Evolutionary conservation across 2,888 invertebrate species (phyloP).

Genomic region (Troides helena): DNA sequence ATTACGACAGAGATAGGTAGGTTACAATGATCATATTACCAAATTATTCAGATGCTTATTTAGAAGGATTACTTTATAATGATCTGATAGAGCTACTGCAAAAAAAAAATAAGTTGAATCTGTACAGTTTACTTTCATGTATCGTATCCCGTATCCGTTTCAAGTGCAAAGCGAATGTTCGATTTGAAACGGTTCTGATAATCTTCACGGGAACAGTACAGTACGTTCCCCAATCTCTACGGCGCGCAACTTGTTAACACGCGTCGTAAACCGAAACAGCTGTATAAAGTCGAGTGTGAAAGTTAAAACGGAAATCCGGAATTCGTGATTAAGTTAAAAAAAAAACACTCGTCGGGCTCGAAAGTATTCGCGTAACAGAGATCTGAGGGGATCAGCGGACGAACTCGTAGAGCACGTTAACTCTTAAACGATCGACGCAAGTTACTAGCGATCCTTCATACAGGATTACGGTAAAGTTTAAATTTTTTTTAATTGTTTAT

Average conservation of each 20-base stretch:
- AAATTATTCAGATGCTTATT: too few relatives aligned
- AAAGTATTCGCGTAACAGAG: slow-evolving; percentile 64
- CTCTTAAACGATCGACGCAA: slow-evolving; percentile 36
- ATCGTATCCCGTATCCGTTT: too few relatives aligned
- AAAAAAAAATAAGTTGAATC: too few relatives aligned
- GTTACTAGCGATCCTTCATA: slow-evolving; percentile 12
- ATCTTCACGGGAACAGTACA: slow-evolving; percentile 1
- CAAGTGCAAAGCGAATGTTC: neutral
- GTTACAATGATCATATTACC: too few relatives aligned
- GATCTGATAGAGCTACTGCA: too few relatives aligned
- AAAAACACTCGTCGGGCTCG: slow-evolving; percentile 48
- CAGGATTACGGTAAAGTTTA: too few relatives aligned
- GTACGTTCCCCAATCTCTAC: slow-evolving; percentile 15
- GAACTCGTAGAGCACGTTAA: slow-evolving; percentile 53
- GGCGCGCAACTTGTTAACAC: slow-evolving; percentile 20
- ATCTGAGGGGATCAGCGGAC: slow-evolving; percentile 56
- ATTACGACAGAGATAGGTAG: too few relatives aligned
- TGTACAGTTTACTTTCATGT: too few relatives aligned
- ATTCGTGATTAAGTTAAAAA: slow-evolving; percentile 60
- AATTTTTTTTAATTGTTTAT: too few relatives aligned
- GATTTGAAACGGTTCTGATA: slow-evolving; percentile 13
- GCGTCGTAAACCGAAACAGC: slow-evolving; percentile 23
- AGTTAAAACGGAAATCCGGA: slow-evolving; percentile 40
- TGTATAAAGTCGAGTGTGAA: slow-evolving; percentile 23
- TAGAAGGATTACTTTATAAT: too few relatives aligned